Conservation (phyloP, 2,888 invertebrate genomes). For the Hyles lineata region DNA sequence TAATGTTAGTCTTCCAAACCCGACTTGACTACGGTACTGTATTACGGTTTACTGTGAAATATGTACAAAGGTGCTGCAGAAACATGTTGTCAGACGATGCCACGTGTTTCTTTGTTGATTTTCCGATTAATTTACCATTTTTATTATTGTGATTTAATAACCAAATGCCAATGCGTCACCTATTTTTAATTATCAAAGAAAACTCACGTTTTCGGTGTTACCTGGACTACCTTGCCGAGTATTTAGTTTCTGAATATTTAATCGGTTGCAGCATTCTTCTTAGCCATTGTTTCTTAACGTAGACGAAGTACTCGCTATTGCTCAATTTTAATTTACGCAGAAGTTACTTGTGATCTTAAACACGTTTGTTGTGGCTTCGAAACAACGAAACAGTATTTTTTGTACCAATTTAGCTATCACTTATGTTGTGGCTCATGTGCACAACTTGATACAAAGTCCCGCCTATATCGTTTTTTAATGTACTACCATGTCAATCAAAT, state of each 20-base stretch:
- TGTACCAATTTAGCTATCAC: background rate
- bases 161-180: background rate
- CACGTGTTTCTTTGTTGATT: background rate
- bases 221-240: constrained; percentile 2
- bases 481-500: background rate
- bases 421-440: background rate
- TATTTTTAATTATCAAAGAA: background rate
- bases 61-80: constrained; percentile 16
- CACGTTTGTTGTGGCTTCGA: background rate
- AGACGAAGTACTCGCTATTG: background rate
- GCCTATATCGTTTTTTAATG: constrained; percentile 5
- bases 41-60: background rate
- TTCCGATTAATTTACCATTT: background rate
- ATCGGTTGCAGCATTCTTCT: background rate
- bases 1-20: constrained; percentile 53
- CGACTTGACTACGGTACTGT: constrained; percentile 1
- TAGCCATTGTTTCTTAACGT: background rate
- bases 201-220: background rate
- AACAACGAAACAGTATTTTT: constrained; percentile 18
- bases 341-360: constrained; percentile 7
- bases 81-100: background rate
- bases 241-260: background rate
- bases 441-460: background rate
- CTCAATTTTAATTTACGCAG: constrained; percentile 1
- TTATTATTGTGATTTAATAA: background rate